phyloP scores from a whole-genome alignment of 2,113 vertebrate genomes.

The Xiphophorus hellerii region DNA sequence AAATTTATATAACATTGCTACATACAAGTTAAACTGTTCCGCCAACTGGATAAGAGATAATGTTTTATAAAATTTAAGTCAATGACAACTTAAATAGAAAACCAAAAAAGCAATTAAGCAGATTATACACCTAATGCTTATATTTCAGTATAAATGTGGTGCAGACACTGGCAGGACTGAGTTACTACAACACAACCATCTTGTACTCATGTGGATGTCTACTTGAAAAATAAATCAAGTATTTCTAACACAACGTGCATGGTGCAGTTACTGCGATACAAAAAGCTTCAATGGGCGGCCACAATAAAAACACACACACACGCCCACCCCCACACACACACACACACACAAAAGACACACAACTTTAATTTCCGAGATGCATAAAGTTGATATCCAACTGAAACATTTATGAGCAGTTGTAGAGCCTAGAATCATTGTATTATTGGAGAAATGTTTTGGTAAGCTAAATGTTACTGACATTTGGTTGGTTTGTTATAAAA shows the following conservation, averaged over 20 bases:
- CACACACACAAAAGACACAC: no score
- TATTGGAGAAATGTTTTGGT: neutral
- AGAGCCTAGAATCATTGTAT: no score
- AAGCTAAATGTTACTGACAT: neutral
- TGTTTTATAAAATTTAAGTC: neutral
- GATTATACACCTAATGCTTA: neutral
- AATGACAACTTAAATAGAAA: neutral
- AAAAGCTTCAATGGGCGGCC: no score
- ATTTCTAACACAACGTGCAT: no score
- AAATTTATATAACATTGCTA: neutral
- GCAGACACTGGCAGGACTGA: slow-evolving; percentile 24
- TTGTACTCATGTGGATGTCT: neutral
- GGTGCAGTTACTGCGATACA: no score
- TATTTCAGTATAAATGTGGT: neutral
- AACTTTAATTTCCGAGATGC: neutral
- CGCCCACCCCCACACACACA: no score
- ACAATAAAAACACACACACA: neutral
- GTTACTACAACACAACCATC: slow-evolving; percentile 26
- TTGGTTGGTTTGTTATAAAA: neutral
- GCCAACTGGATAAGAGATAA: neutral
- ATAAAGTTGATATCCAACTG: neutral
- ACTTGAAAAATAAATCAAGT: neutral
- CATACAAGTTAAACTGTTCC: neutral
- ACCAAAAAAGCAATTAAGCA: neutral
- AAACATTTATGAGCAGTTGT: neutral